These are phyloP conservation scores for Eurytoma adleriae DNA, from an alignment of 2,888 invertebrate species.

Conservation along the genomic window DNA sequence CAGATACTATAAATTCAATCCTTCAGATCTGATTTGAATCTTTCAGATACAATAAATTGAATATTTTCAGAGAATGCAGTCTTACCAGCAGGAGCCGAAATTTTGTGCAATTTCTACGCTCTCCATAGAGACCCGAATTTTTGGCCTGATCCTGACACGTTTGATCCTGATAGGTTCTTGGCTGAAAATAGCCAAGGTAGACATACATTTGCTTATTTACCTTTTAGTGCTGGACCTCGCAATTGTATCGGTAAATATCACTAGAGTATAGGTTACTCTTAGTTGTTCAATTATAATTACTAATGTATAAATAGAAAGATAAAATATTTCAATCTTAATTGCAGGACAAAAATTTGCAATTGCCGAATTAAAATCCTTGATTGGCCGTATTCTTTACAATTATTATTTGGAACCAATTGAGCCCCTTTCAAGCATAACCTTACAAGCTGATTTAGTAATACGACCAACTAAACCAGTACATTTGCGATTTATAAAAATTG, in stretches of 20 bases:
- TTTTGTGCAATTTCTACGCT: conserved; percentile 80
- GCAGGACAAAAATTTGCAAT: conserved; percentile 53
- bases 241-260: conserved; percentile 81
- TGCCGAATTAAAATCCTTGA: conserved; percentile 42
- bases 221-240: conserved; percentile 83
- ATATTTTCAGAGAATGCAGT: conserved; percentile 74
- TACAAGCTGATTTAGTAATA: conserved; percentile 39
- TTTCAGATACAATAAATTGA: not conserved
- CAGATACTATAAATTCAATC: no score
- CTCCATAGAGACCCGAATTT: conserved; percentile 80
- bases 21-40: no score
- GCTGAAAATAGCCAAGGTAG: conserved; percentile 76
- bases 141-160: conserved; percentile 82
- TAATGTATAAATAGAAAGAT: conserved; percentile 75
- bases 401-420: conserved; percentile 47
- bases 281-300: not conserved
- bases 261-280: no score
- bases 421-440: conserved; percentile 17
- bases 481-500: conserved; percentile 5
- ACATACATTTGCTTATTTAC: conserved; percentile 82
- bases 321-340: conserved; percentile 61
- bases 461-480: conserved; percentile 20
- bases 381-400: conserved; percentile 38
- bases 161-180: conserved; percentile 83
- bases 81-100: conserved; percentile 77